These are phyloP conservation scores for Clarias fuscus DNA, from an alignment of 2,797 vertebrate genomes.

Conservation along the genomic window DNA sequence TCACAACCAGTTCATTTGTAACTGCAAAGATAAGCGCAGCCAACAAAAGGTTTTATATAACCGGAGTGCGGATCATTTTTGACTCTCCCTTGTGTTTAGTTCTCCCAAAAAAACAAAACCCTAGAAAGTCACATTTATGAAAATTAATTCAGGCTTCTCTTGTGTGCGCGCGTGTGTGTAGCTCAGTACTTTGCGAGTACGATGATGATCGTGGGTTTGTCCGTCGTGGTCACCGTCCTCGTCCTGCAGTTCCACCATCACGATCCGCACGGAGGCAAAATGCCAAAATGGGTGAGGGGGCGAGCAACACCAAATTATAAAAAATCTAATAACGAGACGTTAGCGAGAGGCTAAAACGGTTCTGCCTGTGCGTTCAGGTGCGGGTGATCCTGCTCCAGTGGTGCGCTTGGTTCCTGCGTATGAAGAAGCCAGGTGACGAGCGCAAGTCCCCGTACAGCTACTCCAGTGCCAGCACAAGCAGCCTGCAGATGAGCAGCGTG, in stretches of 20 bases:
- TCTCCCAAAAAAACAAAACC: too few species aligned
- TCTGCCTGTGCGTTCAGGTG: conserved; percentile 67
- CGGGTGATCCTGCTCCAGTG: conserved; percentile 85
- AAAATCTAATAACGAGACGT: too few species aligned
- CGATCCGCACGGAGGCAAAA: conserved; percentile 88
- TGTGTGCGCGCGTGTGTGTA: conserved; percentile 55
- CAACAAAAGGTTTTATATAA: too few species aligned
- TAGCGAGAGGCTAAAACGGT: background rate
- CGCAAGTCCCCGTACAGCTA: conserved; percentile 67
- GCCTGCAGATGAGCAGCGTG: conserved; percentile 78
- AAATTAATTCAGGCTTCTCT: too few species aligned
- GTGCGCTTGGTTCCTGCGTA: conserved; percentile 92
- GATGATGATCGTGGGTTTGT: conserved; percentile 91
- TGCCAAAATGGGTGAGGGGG: conserved; percentile 87
- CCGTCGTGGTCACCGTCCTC: conserved; percentile 88
- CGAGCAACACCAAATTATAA: background rate
- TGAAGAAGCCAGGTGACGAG: conserved; percentile 87
- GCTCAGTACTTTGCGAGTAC: conserved; percentile 93
- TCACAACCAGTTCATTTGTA: too few species aligned
- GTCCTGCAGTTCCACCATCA: conserved; percentile 92
- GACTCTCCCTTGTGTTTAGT: too few species aligned
- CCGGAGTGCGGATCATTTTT: too few species aligned
- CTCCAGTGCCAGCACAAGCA: conserved; percentile 74
- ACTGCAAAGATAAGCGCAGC: too few species aligned
- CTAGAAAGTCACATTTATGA: too few species aligned